Conservation (phyloP, 2,888 invertebrate species). For the Andricus quercusramuli region DNA sequence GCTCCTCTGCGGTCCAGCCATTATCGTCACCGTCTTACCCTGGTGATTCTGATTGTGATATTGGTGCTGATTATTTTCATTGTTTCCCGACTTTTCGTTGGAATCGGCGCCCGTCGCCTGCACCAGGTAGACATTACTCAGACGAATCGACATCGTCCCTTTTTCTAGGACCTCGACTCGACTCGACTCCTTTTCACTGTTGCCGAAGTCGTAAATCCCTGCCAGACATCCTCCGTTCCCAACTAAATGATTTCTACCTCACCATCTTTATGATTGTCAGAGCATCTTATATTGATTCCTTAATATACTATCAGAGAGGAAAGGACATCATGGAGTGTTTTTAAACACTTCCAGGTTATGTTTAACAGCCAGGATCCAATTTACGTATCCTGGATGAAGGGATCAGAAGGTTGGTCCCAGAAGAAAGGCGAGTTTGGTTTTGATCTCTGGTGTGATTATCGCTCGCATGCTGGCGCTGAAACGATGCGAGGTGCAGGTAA, state of each 20-base stretch:
- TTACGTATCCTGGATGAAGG: neutral
- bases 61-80: conserved; percentile 56
- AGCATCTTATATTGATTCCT: neutral
- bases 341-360: neutral
- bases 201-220: neutral
- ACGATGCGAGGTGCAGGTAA: conserved; percentile 30
- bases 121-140: conserved; percentile 76
- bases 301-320: neutral
- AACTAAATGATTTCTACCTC: neutral
- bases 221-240: neutral
- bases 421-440: conserved; percentile 3
- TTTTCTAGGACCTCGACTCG: conserved; percentile 35
- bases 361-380: neutral
- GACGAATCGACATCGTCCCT: conserved; percentile 74
- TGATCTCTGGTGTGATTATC: conserved; percentile 10
- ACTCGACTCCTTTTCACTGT: neutral
- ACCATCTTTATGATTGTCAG: neutral
- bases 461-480: conserved; percentile 1
- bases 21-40: conserved; percentile 84
- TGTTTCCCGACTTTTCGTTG: conserved; percentile 59
- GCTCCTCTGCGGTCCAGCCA: conserved; percentile 84
- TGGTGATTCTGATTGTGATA: conserved; percentile 67
- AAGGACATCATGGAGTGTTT: neutral
- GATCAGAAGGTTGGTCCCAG: conserved; percentile 1
- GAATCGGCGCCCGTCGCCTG: conserved; percentile 65